Conservation (phyloP, 2,797 vertebrate genomes). For the Danio aesculapii region DNA sequence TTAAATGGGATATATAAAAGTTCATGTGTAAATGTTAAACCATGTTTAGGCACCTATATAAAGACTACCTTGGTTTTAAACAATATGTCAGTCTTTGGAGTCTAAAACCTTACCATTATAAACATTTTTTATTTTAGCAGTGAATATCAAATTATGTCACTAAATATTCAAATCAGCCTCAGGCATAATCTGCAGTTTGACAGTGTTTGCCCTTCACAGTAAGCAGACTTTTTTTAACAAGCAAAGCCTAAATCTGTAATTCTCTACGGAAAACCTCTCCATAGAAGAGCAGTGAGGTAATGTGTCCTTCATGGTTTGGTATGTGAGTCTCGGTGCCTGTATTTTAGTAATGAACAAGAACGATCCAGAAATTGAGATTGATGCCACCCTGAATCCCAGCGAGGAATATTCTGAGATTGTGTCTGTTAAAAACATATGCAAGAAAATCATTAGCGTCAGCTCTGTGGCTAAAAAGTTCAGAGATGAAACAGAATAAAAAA, state of each 20-base stretch:
- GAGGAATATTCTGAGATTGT: conserved; percentile 14
- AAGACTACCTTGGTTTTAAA: not conserved
- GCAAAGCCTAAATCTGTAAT: conserved; percentile 1
- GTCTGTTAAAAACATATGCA: conserved; percentile 49
- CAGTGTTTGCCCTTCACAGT: conserved; percentile 6
- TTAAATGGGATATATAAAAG: too few species aligned
- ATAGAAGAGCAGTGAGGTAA: conserved; percentile 18
- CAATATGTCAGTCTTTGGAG: too few species aligned
- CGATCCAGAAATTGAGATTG: conserved; percentile 30
- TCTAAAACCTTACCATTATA: too few species aligned
- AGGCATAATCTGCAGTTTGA: not conserved
- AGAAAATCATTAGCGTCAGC: conserved; percentile 57
- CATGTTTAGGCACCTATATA: not conserved
- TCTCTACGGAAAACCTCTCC: conserved; percentile 11
- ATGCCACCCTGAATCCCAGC: conserved; percentile 27
- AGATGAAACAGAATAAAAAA: conserved; percentile 22
- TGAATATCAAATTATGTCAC: conserved; percentile 23
- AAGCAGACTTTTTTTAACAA: not conserved
- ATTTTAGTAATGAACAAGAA: conserved; percentile 45
- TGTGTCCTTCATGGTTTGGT: conserved; percentile 20
- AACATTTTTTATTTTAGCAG: conserved; percentile 1
- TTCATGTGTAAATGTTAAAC: too few species aligned
- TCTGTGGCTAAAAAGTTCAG: conserved; percentile 31
- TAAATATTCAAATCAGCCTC: conserved; percentile 12
- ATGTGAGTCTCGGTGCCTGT: conserved; percentile 8